phyloP scores from a whole-genome alignment of 2,113 vertebrate genomes.

The Silurus meridionalis region DNA sequence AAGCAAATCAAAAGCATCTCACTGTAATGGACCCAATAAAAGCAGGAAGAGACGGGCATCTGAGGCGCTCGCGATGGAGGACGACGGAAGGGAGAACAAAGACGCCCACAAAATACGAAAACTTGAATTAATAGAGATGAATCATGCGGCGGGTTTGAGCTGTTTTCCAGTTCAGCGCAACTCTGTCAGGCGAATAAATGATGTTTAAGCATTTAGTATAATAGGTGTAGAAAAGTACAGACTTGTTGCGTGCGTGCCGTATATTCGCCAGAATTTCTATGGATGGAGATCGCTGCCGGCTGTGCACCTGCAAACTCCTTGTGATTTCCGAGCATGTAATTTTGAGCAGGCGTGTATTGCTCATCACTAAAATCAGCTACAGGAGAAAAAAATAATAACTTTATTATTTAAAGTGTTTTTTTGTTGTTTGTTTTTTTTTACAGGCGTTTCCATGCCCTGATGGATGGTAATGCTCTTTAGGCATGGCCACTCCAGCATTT shows the following conservation, averaged over 20 bases:
- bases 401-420: constrained; percentile 29
- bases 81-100: constrained; percentile 47
- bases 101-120: constrained; percentile 40
- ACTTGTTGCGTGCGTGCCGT: constrained; percentile 31
- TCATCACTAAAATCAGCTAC: neutral
- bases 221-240: constrained; percentile 33
- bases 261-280: constrained; percentile 9
- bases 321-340: constrained; percentile 35
- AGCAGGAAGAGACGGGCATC: constrained; percentile 59
- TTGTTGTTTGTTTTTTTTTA: neutral
- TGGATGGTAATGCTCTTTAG: constrained; percentile 34
- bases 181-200: constrained; percentile 39
- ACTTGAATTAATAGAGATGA: constrained; percentile 62
- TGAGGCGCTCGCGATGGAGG: constrained; percentile 42
- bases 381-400: neutral
- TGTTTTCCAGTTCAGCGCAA: constrained; percentile 43
- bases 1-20: constrained; percentile 69
- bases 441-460: constrained; percentile 23
- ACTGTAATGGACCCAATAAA: constrained; percentile 67
- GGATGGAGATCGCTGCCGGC: neutral
- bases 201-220: constrained; percentile 23
- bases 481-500: constrained; percentile 16
- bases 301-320: neutral
- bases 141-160: constrained; percentile 55
- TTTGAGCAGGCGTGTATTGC: constrained; percentile 41